Evolutionary conservation across 64 coral and sea anemone genomes (phyloP).

Genomic region (Montipora sp.): DNA sequence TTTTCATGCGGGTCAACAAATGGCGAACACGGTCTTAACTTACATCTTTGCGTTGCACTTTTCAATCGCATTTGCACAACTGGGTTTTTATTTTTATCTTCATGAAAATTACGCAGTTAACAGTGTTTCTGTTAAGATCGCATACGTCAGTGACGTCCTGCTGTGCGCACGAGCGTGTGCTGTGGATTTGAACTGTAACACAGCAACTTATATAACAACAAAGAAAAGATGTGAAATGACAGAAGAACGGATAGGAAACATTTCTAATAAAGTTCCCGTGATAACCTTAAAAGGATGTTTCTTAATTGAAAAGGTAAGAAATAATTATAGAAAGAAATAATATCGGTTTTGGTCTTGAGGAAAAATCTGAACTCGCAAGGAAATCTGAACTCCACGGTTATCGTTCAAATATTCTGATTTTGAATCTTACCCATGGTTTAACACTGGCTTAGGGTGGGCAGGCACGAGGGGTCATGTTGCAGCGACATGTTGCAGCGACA

Average conservation of each 20-base stretch:
- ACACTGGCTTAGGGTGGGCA: too few species aligned
- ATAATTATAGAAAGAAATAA: too few species aligned
- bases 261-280: not conserved
- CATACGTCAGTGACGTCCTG: not conserved
- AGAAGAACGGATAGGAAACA: not conserved
- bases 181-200: not conserved
- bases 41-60: not conserved
- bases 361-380: too few species aligned
- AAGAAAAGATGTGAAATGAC: not conserved
- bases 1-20: not conserved
- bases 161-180: not conserved
- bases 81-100: conserved; percentile 2
- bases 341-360: too few species aligned
- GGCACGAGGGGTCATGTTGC: too few species aligned
- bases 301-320: conserved; percentile 27
- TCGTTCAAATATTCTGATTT: too few species aligned
- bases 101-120: not conserved
- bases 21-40: not conserved
- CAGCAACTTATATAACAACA: not conserved
- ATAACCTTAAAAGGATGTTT: not conserved
- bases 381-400: too few species aligned
- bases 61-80: too few species aligned
- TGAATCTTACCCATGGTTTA: too few species aligned
- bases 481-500: too few species aligned
- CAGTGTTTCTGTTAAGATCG: not conserved